A percentile compares a stretch with the other conserved stretches of the same genome.
Evolutionary conservation across 1,140 invertebrate genomes (phyloP).

Genomic region (Aethina tumida): DNA sequence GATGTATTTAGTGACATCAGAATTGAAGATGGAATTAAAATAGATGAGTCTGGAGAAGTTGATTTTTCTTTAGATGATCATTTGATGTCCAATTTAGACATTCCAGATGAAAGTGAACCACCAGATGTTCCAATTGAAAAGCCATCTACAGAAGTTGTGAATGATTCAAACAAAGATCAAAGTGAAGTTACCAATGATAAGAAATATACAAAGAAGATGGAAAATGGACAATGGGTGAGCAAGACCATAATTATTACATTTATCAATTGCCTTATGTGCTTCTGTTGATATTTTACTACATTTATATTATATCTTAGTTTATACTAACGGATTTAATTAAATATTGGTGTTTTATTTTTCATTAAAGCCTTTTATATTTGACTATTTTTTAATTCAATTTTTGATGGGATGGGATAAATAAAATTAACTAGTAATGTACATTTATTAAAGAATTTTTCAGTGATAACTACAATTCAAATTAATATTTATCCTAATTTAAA

Average conservation of each 20-base stretch:
- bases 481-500: no score
- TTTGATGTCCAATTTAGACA: background rate
- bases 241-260: background rate
- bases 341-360: no score
- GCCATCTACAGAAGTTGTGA: background rate
- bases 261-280: background rate
- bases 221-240: background rate
- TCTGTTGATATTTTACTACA: no score
- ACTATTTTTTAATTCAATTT: no score
- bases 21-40: constrained; percentile 6
- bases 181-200: background rate
- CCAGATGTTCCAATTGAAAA: background rate
- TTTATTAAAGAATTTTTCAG: no score
- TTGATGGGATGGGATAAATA: no score
- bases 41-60: constrained; percentile 4
- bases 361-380: no score
- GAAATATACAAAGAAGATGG: constrained; percentile 1
- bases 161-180: background rate
- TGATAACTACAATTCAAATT: no score
- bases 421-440: no score
- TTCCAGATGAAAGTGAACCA: background rate
- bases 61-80: no score
- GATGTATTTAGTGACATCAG: constrained; percentile 5
- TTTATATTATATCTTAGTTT: no score
- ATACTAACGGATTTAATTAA: no score